These are phyloP conservation scores for Catharus ustulatus DNA, from an alignment of 2,797 vertebrate species.

Conservation along the genomic window DNA sequence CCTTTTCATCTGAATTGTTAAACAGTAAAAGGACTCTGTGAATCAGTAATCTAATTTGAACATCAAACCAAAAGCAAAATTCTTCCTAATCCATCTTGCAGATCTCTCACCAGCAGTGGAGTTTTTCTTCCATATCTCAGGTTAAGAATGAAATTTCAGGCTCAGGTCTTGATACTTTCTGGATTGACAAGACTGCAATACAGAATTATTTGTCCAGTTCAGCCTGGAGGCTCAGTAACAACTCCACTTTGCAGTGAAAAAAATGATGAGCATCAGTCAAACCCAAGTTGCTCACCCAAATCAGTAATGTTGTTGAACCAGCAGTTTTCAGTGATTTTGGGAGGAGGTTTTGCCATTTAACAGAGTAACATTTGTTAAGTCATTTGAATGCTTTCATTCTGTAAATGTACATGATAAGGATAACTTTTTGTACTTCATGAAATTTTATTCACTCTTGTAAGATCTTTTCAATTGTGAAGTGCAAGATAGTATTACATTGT, in stretches of 20 bases:
- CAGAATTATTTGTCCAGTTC: background rate
- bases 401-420: background rate
- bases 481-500: background rate
- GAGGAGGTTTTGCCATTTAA: background rate
- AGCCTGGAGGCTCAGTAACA: background rate
- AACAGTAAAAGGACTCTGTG: constrained; percentile 46
- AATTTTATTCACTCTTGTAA: background rate
- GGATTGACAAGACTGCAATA: background rate
- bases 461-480: background rate
- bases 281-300: background rate
- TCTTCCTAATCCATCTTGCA: constrained; percentile 14
- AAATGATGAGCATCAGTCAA: background rate
- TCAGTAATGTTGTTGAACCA: background rate
- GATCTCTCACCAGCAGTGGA: constrained; percentile 28
- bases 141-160: constrained; percentile 33
- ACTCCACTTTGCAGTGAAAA: background rate
- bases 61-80: constrained; percentile 70
- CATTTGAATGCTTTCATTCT: background rate
- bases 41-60: constrained; percentile 70
- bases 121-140: constrained; percentile 9
- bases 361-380: background rate
- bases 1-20: constrained; percentile 71
- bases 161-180: background rate
- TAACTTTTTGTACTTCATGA: background rate
- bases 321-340: background rate